Evolutionary conservation across 2,888 invertebrate genomes (phyloP).

Genomic region (Lacanobia oleracea): DNA sequence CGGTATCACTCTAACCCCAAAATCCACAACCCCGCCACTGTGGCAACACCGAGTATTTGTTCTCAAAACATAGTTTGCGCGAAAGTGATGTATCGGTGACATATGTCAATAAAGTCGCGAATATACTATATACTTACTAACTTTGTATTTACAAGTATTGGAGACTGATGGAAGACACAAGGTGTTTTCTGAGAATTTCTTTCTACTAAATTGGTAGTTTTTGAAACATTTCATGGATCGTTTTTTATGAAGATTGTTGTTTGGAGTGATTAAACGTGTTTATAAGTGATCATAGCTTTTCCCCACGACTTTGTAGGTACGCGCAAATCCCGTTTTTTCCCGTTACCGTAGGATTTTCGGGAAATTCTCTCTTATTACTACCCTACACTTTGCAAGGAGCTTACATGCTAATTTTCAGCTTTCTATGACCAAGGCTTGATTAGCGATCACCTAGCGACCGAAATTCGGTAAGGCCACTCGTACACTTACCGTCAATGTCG

Average conservation of each 20-base stretch:
- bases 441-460: too few species aligned
- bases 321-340: too few species aligned
- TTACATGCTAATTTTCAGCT: too few species aligned
- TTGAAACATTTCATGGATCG: slow-evolving; percentile 3
- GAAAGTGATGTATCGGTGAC: slow-evolving; percentile 51
- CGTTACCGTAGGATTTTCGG: too few species aligned
- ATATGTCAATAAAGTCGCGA: slow-evolving; percentile 40
- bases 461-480: too few species aligned
- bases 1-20: slow-evolving; percentile 5
- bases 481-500: too few species aligned
- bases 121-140: slow-evolving; percentile 27
- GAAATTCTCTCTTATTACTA: too few species aligned
- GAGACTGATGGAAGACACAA: neutral
- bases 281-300: too few species aligned
- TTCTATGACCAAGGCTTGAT: too few species aligned
- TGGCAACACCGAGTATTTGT: slow-evolving; percentile 37
- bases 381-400: too few species aligned
- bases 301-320: too few species aligned
- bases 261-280: neutral
- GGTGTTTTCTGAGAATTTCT: neutral
- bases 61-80: slow-evolving; percentile 40
- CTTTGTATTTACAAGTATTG: slow-evolving; percentile 16
- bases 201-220: slow-evolving; percentile 22
- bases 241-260: neutral
- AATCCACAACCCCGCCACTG: slow-evolving; percentile 17